Conservation (phyloP, 92 coral and sea anemone genomes). For the Parazoanthus swiftii region DNA sequence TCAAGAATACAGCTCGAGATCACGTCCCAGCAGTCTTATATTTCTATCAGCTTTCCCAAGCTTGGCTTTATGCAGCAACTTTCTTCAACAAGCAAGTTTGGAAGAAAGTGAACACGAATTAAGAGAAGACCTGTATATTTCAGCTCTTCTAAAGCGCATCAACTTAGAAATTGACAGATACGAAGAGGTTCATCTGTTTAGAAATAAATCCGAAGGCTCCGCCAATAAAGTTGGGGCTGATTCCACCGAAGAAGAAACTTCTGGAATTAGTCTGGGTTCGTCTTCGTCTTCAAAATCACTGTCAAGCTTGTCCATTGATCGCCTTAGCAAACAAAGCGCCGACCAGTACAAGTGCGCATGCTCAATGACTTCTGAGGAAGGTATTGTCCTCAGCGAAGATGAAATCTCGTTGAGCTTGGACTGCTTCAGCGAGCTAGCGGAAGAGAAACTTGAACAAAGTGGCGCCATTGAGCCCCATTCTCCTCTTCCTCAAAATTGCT, state of each 20-base stretch:
- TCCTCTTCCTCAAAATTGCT: background rate
- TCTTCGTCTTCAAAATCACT: background rate
- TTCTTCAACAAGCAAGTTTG: slow-evolving; percentile 7
- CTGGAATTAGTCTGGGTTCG: background rate
- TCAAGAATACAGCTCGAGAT: background rate
- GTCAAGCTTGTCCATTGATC: background rate
- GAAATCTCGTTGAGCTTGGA: slow-evolving; percentile 12
- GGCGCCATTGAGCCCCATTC: background rate
- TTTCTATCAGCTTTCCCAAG: slow-evolving; percentile 25
- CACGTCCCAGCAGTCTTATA: slow-evolving; percentile 22
- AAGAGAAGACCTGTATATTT: slow-evolving; percentile 28
- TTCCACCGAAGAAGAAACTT: slow-evolving; percentile 19
- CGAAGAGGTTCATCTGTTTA: background rate
- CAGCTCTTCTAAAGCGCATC: slow-evolving; percentile 15
- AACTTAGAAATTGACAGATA: slow-evolving; percentile 24
- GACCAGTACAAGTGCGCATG: background rate
- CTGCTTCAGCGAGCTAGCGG: slow-evolving; percentile 18
- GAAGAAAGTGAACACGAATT: slow-evolving; percentile 10
- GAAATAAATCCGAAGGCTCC: slow-evolving; percentile 7
- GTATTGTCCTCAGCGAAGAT: background rate
- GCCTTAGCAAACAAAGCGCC: background rate
- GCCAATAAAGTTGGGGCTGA: background rate
- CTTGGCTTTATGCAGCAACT: slow-evolving; percentile 2
- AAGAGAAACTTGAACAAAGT: background rate
- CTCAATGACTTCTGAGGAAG: slow-evolving; percentile 2